phyloP scores from a whole-genome alignment of 2,888 invertebrate genomes.

The Drosophila neonasuta region DNA sequence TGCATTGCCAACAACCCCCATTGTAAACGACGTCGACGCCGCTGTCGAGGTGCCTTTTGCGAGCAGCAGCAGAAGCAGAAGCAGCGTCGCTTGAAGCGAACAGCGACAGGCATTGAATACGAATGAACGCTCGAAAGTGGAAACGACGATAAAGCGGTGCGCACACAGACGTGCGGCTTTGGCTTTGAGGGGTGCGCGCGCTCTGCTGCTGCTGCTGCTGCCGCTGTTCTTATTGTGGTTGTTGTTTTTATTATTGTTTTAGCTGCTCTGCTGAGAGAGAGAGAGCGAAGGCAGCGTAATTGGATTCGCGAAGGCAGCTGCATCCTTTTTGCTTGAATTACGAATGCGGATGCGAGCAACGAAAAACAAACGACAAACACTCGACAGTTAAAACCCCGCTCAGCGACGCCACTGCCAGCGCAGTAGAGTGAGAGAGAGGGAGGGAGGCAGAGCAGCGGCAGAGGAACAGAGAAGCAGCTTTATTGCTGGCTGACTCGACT shows the following conservation, averaged over 20 bases:
- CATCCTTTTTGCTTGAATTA: slow-evolving; percentile 33
- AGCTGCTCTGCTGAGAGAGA: slow-evolving; percentile 19
- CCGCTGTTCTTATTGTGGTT: slow-evolving; percentile 8
- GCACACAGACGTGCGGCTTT: slow-evolving; percentile 51
- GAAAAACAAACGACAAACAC: background rate
- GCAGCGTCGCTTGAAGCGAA: slow-evolving; percentile 35
- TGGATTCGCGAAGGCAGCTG: slow-evolving; percentile 31
- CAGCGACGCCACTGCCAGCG: slow-evolving; percentile 36
- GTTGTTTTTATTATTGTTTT: slow-evolving; percentile 10
- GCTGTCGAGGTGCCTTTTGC: slow-evolving; percentile 26
- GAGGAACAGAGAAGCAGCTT: slow-evolving; percentile 50
- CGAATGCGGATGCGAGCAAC: too few species aligned
- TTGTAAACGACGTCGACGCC: slow-evolving; percentile 35
- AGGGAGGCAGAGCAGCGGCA: slow-evolving; percentile 36
- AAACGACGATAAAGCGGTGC: slow-evolving; percentile 61
- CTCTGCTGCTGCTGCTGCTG: slow-evolving; percentile 13
- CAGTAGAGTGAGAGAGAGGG: slow-evolving; percentile 40
- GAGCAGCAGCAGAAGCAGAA: background rate
- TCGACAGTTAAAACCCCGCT: slow-evolving; percentile 4
- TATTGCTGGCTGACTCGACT: slow-evolving; percentile 49
- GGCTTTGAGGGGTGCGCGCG: slow-evolving; percentile 45
- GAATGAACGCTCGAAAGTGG: slow-evolving; percentile 60
- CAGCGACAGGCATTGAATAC: slow-evolving; percentile 63
- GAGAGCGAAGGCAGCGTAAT: slow-evolving; percentile 11
- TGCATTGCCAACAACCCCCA: slow-evolving; percentile 46